These are phyloP conservation scores for Axea sp. DNA, from an alignment of 2,888 invertebrate genomes.

Conservation along the genomic window DNA sequence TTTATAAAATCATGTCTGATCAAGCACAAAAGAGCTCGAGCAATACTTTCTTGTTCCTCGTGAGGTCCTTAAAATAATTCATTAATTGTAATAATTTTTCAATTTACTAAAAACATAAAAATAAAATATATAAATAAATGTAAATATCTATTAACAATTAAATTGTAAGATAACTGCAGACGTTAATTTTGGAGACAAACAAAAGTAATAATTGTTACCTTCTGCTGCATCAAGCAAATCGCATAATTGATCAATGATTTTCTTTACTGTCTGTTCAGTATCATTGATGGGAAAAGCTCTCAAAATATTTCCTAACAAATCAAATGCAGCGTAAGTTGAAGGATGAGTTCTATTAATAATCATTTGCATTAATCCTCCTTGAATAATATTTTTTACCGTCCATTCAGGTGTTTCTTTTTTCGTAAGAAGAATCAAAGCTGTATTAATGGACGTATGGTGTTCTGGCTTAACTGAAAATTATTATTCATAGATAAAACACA, in stretches of 20 bases:
- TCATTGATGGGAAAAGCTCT: conserved; percentile 69
- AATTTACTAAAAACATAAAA: too few relatives aligned
- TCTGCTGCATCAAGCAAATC: conserved; percentile 67
- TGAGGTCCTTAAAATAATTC: conserved; percentile 63
- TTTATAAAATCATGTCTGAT: conserved; percentile 63
- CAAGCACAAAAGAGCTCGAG: conserved; percentile 71
- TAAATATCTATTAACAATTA: too few relatives aligned
- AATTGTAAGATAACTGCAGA: too few relatives aligned
- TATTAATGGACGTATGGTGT: conserved; percentile 46
- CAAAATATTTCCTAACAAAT: conserved; percentile 71
- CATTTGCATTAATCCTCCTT: conserved; percentile 67
- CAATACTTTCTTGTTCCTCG: conserved; percentile 73
- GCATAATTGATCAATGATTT: conserved; percentile 69
- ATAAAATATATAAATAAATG: too few relatives aligned
- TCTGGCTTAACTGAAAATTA: conserved; percentile 64
- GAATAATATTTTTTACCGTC: conserved; percentile 76
- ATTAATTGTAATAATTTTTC: too few relatives aligned
- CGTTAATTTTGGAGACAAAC: too few relatives aligned
- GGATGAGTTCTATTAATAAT: conserved; percentile 68
- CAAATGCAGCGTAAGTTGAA: conserved; percentile 67
- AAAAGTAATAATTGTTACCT: too few relatives aligned
- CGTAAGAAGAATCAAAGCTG: conserved; percentile 76
- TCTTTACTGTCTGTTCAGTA: conserved; percentile 58
- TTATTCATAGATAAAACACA: neutral
- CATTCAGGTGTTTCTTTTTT: conserved; percentile 77